Conservation (phyloP, 2,797 vertebrate species). For the Podarcis siculus region DNA sequence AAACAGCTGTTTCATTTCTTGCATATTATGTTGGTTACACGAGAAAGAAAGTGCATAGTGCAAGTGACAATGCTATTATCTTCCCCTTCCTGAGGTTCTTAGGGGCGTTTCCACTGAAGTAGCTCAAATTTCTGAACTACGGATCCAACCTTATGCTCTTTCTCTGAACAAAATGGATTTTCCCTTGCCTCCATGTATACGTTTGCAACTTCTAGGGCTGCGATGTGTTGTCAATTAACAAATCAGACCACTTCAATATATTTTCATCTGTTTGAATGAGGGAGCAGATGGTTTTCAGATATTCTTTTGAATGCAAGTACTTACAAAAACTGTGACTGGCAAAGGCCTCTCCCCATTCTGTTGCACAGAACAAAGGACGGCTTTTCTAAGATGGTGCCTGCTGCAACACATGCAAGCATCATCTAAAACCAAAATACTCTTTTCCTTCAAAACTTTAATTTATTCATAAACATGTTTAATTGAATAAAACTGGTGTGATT, state of each 20-base stretch:
- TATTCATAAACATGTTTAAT: not conserved
- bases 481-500: not conserved
- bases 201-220: not conserved
- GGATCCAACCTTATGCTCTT: not conserved
- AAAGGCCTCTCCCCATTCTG: not conserved
- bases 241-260: not conserved
- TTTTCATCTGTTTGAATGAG: not conserved
- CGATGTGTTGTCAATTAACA: not conserved
- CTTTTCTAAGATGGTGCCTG: not conserved
- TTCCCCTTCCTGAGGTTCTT: constrained; percentile 38
- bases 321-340: not conserved
- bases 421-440: not conserved
- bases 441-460: not conserved
- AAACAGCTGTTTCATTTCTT: constrained; percentile 16
- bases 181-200: constrained; percentile 13
- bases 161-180: constrained; percentile 16
- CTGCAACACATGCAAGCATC: not conserved
- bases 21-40: constrained; percentile 32
- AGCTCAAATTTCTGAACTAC: constrained; percentile 36
- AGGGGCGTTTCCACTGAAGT: constrained; percentile 23
- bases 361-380: not conserved
- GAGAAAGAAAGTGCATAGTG: constrained; percentile 67
- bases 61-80: constrained; percentile 55
- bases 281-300: constrained; percentile 16
- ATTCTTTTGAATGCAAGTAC: constrained; percentile 11